Evolutionary conservation across 2,113 vertebrate species (phyloP), one percentile per base, ranked within the genome.

Genomic region (Rhea americana): DNA sequence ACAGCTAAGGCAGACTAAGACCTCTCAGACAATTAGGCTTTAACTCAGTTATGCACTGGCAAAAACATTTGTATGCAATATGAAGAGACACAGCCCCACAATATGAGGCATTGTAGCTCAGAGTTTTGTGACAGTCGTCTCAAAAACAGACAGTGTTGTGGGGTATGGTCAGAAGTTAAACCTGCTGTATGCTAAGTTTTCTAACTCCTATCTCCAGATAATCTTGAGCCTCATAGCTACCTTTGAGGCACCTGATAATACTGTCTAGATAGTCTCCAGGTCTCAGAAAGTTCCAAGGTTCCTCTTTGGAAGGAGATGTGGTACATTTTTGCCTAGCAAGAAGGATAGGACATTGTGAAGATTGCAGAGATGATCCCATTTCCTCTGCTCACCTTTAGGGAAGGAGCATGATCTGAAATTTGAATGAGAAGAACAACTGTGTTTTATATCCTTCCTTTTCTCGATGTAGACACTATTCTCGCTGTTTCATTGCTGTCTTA

Each of bases 1-100:
- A 0, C 61, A 59, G 48, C 2, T 47, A 32, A 59, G 43, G 48
- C 2, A 5, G 1, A 2, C 6, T 24, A 5, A 24, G 48, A 13
- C 47, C 47, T 81, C 24, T 13, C 32, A 17, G 55, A 58, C 28
- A 58, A 8, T 18, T 32, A 35, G 55, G 16, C 43, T 32, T 51
- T 47, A n/a, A 13, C 35, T 47, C 43, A n/a, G 67, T 13, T 21
- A 4, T 14, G 11, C 1, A 0, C 19, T 48, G 45, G 56, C 70
- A 41, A 16, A 7, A 80, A 2, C n/a, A 15, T 30, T 11, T 66
- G 39, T 45, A 1, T 35, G 32, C 32, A 5, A 8, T 7, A 24
- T 21, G 45, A 22, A 30, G 85, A 89, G 82, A 3, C 2, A 0
- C 35, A 51, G 76, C 68, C 45, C 50, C 30, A 12, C 58, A 21